These are phyloP conservation scores for Battus philenor DNA, from an alignment of 1,140 invertebrate species.

Conservation along the genomic window DNA sequence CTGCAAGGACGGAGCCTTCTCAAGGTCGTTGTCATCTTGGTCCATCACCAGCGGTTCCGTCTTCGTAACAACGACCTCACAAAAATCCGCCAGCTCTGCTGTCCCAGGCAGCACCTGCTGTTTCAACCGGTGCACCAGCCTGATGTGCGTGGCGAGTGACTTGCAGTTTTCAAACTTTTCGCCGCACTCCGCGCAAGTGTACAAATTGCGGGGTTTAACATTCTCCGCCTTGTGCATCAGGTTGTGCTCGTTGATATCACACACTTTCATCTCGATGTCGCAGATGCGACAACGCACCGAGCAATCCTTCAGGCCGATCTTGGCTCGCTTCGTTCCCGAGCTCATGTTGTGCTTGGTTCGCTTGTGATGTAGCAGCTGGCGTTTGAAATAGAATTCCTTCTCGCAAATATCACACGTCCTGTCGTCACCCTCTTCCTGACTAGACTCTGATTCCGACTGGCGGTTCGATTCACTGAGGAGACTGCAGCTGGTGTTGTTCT, in stretches of 20 bases:
- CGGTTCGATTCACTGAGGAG: slow-evolving; percentile 26
- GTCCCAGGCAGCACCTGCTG: slow-evolving; percentile 28
- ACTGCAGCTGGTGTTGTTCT: slow-evolving; percentile 27
- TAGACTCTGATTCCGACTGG: slow-evolving; percentile 43
- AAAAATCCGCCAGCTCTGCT: slow-evolving; percentile 67
- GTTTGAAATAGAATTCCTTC: slow-evolving; percentile 62
- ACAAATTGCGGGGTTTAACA: slow-evolving; percentile 64
- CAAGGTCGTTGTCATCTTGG: slow-evolving; percentile 66
- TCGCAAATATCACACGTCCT: slow-evolving; percentile 67
- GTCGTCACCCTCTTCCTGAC: slow-evolving; percentile 46
- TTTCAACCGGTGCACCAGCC: slow-evolving; percentile 52
- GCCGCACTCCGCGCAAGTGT: slow-evolving; percentile 59
- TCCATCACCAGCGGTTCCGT: slow-evolving; percentile 60
- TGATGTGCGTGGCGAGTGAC: slow-evolving; percentile 54
- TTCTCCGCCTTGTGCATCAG: slow-evolving; percentile 57
- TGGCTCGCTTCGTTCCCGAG: slow-evolving; percentile 55
- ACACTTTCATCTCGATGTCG: slow-evolving; percentile 63
- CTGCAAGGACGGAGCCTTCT: slow-evolving; percentile 39
- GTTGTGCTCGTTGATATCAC: slow-evolving; percentile 63
- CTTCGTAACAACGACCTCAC: slow-evolving; percentile 73
- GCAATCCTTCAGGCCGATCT: slow-evolving; percentile 58
- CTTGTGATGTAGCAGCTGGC: slow-evolving; percentile 49
- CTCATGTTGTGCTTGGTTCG: slow-evolving; percentile 58
- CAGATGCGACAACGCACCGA: slow-evolving; percentile 64
- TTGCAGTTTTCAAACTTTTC: slow-evolving; percentile 62